Evolutionary conservation across 1,140 invertebrate genomes (phyloP).

Genomic region (Argopecten irradians): DNA sequence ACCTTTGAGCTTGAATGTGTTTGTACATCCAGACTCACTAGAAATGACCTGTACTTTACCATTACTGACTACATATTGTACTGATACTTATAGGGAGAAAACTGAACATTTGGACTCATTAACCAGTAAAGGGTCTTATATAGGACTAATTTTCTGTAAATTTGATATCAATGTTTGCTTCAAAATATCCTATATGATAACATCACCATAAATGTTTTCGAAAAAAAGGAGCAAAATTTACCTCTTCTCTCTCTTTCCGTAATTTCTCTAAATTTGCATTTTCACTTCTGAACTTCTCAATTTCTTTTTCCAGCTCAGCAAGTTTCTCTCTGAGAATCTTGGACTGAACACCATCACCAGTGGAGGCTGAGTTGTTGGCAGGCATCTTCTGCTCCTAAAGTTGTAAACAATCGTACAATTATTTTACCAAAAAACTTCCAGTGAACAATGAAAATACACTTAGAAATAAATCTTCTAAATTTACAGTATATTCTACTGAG

Average conservation of each 20-base stretch:
- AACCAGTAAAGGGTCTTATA: not conserved
- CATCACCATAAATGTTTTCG: not conserved
- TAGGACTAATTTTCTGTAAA: not conserved
- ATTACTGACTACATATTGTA: no score
- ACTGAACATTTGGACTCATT: no score
- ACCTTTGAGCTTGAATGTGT: no score
- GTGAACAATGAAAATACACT: not conserved
- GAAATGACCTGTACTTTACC: no score
- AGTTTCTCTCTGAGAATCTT: constrained; percentile 74
- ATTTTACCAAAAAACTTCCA: not conserved
- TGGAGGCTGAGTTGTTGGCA: constrained; percentile 39
- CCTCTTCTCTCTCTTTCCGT: constrained; percentile 74
- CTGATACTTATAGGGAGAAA: no score
- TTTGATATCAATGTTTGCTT: not conserved
- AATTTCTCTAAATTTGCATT: constrained; percentile 72
- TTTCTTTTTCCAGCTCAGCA: constrained; percentile 74
- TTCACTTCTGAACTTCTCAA: constrained; percentile 74
- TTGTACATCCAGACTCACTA: no score
- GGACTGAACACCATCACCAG: constrained; percentile 69
- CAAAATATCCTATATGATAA: not conserved
- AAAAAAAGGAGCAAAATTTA: constrained; percentile 32
- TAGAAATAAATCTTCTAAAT: no score
- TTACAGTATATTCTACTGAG: no score
- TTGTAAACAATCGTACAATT: not conserved
- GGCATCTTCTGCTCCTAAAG: constrained; percentile 48